A percentile compares a stretch with the other conserved stretches of the same genome.
These are phyloP conservation scores for Drosophila prostipennis DNA, from an alignment of 2,888 invertebrate genomes.

Conservation along the genomic window DNA sequence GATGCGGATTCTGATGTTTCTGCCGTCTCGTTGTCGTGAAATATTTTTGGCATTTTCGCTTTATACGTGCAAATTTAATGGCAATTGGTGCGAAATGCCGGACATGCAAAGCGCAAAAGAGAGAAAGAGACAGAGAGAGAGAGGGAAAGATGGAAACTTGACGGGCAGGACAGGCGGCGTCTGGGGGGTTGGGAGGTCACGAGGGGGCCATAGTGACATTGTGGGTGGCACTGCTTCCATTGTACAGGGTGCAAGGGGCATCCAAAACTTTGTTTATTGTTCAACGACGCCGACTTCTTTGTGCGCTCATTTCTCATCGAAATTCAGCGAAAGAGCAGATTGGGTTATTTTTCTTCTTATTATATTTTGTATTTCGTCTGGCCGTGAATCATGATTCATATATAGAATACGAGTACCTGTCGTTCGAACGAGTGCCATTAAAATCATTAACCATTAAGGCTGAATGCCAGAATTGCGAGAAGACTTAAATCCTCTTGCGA, in stretches of 20 bases:
- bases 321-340: constrained; percentile 9
- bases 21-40: constrained; percentile 64
- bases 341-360: constrained; percentile 14
- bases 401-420: constrained; percentile 43
- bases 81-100: constrained; percentile 79
- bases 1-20: constrained; percentile 28
- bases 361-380: not conserved
- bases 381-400: constrained; percentile 30
- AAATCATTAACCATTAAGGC: constrained; percentile 38
- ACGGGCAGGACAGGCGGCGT: constrained; percentile 42
- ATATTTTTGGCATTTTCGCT: constrained; percentile 74
- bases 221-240: constrained; percentile 45
- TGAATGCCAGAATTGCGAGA: constrained; percentile 2
- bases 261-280: constrained; percentile 45
- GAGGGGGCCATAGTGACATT: constrained; percentile 8
- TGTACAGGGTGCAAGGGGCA: constrained; percentile 47
- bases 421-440: constrained; percentile 19
- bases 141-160: constrained; percentile 35
- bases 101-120: constrained; percentile 63
- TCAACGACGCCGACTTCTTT: constrained; percentile 16
- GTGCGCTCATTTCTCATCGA: constrained; percentile 17
- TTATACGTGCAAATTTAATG: constrained; percentile 77
- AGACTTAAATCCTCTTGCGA: constrained; percentile 12
- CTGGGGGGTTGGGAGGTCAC: constrained; percentile 22
- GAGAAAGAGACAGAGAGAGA: not conserved